These are phyloP conservation scores for Xyliphius kryptos DNA, from an alignment of 2,113 vertebrate species.

Conservation along the genomic window DNA sequence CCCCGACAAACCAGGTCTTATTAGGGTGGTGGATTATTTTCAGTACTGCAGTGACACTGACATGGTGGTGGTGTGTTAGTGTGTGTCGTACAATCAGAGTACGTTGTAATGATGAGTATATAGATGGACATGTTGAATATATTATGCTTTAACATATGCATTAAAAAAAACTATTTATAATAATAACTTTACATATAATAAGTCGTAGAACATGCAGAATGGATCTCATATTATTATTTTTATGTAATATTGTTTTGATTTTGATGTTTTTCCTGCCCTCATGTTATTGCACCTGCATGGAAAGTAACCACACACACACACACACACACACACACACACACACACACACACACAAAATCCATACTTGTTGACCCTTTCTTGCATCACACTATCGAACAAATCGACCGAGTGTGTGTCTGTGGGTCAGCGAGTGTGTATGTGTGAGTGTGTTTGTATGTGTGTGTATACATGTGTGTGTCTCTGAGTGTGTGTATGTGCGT, in stretches of 20 bases:
- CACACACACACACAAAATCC: background rate
- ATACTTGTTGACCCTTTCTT: conserved; percentile 4
- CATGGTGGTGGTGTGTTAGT: too few relatives aligned
- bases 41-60: too few relatives aligned
- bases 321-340: conserved; percentile 5
- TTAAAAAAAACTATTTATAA: too few relatives aligned
- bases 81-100: too few relatives aligned
- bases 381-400: conserved; percentile 1
- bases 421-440: conserved; percentile 9
- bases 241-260: background rate
- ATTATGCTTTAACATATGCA: too few relatives aligned
- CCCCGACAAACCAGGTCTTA: too few relatives aligned
- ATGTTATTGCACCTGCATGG: conserved; percentile 33
- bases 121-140: too few relatives aligned
- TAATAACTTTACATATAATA: too few relatives aligned
- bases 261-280: background rate
- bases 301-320: conserved; percentile 23
- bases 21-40: too few relatives aligned
- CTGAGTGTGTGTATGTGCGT: conserved; percentile 18
- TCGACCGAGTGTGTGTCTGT: conserved; percentile 23
- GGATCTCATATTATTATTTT: background rate
- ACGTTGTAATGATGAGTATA: too few relatives aligned
- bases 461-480: background rate
- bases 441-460: conserved; percentile 39
- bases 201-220: background rate